Base-by-base conservation (phyloP, 2,888 invertebrate genomes). In the Acrocyrtus sp. region DNA sequence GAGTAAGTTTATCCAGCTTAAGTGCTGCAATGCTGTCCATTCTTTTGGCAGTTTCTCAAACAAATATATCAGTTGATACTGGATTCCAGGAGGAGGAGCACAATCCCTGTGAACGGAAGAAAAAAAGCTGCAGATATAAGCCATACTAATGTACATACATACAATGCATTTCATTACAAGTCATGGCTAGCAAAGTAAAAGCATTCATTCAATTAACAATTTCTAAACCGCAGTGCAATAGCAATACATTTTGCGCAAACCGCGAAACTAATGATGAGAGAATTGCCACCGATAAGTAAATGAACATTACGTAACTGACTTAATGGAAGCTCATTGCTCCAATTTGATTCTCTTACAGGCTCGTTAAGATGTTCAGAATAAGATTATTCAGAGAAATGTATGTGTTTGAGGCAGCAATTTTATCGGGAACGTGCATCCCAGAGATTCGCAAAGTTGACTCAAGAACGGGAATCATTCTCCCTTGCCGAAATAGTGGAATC, bases 1-100 rank as follows among this genome's bases (percentile, higher is more conserved):
- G n/a, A 74, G 69, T 10, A 74, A 62, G 47, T 70, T 65, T 53
- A 65, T 60, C 74, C 74, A 74, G 21, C 50, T 47, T 15, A 69
- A 24, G 22, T 24, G 56, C 21, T 74, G 58, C 10, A 48, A 15
- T 50, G 69, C 29, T 29, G 60, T 65, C 74, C 62, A 63, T 29
- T 65, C 43, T 24, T 47, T 41, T 22, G 74, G 74, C 48, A 74
- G 51, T 22, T 34, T 74, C 51, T 65, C 53, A 63, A 69, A 63
- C 19, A 74, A 27, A 43, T 51, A 57, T 29, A 74, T 48, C 17
- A 74, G 41, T 56, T 74, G 74, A 22, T 21, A 29, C 29, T 66
- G 61, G 24, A 74, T 70, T 15, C 47, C 12, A 19, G 74, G 63
- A n/a, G 39, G 15, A 19, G 74, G 63, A 26, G 66, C 39, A 12